These are phyloP conservation scores for Plagiodera versicolora DNA, from an alignment of 2,888 invertebrate species.

Conservation along the genomic window DNA sequence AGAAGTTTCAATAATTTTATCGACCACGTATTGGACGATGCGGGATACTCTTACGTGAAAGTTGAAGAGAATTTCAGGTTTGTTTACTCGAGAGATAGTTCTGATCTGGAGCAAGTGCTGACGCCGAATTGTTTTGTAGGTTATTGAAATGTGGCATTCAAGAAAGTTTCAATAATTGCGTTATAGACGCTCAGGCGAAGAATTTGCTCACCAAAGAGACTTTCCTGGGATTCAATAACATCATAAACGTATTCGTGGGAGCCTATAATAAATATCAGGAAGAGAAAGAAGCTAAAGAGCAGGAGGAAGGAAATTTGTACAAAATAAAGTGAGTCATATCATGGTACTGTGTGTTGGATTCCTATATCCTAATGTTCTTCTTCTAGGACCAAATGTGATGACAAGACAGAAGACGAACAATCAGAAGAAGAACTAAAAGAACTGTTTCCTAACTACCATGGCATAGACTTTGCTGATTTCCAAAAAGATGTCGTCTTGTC, in stretches of 20 bases:
- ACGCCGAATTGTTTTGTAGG: slow-evolving; percentile 48
- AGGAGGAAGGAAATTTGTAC: slow-evolving; percentile 77
- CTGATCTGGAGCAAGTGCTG: not conserved
- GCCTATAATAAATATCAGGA: slow-evolving; percentile 79
- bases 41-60: slow-evolving; percentile 30
- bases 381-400: slow-evolving; percentile 64
- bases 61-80: slow-evolving; percentile 58
- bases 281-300: slow-evolving; percentile 65
- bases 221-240: slow-evolving; percentile 55
- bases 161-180: slow-evolving; percentile 68
- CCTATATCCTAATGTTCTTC: slow-evolving; percentile 12
- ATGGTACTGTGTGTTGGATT: not conserved
- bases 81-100: slow-evolving; percentile 34
- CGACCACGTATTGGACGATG: slow-evolving; percentile 33
- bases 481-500: slow-evolving; percentile 37
- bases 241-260: slow-evolving; percentile 65
- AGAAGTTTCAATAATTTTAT: slow-evolving; percentile 41
- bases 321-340: slow-evolving; percentile 61
- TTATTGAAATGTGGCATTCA: slow-evolving; percentile 70
- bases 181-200: slow-evolving; percentile 54
- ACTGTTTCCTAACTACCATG: slow-evolving; percentile 70
- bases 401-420: slow-evolving; percentile 69
- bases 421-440: slow-evolving; percentile 66
- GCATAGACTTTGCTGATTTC: slow-evolving; percentile 72
- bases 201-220: slow-evolving; percentile 37